Conservation (phyloP, 2,888 invertebrate genomes). For the Pristionchus maxplancki region DNA sequence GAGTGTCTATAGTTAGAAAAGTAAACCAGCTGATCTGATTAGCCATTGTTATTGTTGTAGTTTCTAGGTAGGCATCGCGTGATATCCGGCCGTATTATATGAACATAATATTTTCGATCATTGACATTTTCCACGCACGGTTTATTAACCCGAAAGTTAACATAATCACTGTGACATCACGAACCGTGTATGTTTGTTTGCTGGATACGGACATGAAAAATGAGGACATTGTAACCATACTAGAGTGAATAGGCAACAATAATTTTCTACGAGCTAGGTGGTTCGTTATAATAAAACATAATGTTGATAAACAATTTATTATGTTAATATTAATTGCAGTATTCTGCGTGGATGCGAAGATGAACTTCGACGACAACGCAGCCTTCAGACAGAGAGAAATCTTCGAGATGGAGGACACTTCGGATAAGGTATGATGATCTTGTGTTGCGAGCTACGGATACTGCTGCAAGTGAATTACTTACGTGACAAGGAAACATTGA, state of each 20-base stretch:
- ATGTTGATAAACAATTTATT: no score
- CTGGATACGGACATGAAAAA: no score
- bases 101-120: no score
- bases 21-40: not conserved
- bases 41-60: not conserved
- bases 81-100: not conserved
- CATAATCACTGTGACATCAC: not conserved
- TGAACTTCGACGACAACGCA: conserved; percentile 99
- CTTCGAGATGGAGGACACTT: conserved; percentile 90
- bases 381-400: conserved; percentile 89
- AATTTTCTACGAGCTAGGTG: no score
- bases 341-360: conserved; percentile 97
- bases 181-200: not conserved
- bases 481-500: no score
- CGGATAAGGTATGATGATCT: conserved; percentile 83
- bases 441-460: no score
- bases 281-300: no score
- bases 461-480: no score
- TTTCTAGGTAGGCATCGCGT: not conserved
- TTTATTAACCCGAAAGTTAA: no score
- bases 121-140: no score
- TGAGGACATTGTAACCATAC: no score
- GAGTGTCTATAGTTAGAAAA: no score
- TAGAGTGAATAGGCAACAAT: not conserved
- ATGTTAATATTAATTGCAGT: conserved; percentile 82